Base-by-base conservation (phyloP, 2,888 invertebrate species). In the Timema cristinae region DNA sequence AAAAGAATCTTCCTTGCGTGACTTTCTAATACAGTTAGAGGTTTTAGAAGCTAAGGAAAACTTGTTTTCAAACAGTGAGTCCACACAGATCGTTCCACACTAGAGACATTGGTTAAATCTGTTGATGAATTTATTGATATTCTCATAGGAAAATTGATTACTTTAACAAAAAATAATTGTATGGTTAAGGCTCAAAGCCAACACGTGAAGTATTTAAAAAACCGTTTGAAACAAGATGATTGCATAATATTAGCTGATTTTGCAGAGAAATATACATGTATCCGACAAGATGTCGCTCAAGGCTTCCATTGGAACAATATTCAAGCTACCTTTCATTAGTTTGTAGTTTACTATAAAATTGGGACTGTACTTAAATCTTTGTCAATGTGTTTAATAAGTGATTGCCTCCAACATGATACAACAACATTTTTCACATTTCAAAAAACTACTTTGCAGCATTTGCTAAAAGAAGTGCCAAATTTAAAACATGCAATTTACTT, bases 281-380 rank as follows among this genome's bases (percentile, higher is more conserved):
- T 71, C 66, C 16, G 66, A n/a, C 67, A 71, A 54, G 71, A 71
- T 54, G 67, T 67, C 6, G 71, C 71, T 54, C 59, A 74, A 16
- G 73, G 68, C 15, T 71, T 56, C 56, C 71, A 71, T 48, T 71
- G 71, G 71, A 66, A 66, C 48, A 71, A n/a, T n/a, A n/a, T n/a
- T n/a, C n/a, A n/a, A n/a, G n/a, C n/a, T n/a, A n/a, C n/a, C n/a
- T n/a, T n/a, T 67, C 16, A 67, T 67, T 59, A n/a, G n/a, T n/a
- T n/a, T n/a, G n/a, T n/a, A n/a, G n/a, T n/a, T n/a, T n/a, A n/a
- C n/a, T n/a, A n/a, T n/a, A n/a, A n/a, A n/a, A n/a, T n/a, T n/a
- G n/a, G n/a, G n/a, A n/a, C n/a, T 61, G 52, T 32, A 10, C 66
- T 70, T 50, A 51, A 70, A 50, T 63, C 63, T 47, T 47, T 47